Base-by-base conservation (phyloP, 2,113 vertebrate species). In the Phodopus roborovskii region DNA sequence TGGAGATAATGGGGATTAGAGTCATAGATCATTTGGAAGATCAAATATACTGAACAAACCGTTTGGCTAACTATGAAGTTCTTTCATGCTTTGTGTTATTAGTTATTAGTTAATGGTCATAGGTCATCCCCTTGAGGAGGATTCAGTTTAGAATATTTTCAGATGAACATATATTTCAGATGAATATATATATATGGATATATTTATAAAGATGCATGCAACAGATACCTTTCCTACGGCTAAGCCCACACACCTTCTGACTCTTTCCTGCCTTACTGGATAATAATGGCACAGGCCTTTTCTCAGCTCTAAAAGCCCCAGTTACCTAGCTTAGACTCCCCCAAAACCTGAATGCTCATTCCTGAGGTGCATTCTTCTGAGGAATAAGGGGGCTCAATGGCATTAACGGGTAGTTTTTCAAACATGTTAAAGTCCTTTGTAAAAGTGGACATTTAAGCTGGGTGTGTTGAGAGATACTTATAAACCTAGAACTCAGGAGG, bases 131-230 rank as follows among this genome's bases (percentile, higher is more conserved):
- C 39, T 88, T 4, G 22, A 74, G 62, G 62, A 96, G 66, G 66
- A 91, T 39, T 36, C 0, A 8, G 48, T 94, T 60, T 90, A 74
- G 96, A 84, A 33, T 96, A 74, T 50, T 84, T 96, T n/a, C 70
- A 91, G 66, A n/a, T 94, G 86, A 95, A 83, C 74, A 87, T n/a
- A n/a, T n/a, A n/a, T n/a, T n/a, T n/a, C n/a, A n/a, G n/a, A n/a
- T n/a, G n/a, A n/a, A n/a, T n/a, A n/a, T n/a, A n/a, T n/a, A n/a
- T n/a, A n/a, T n/a, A 75, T 77, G 66, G 17, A 33, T 62, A 70
- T 94, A 42, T 91, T 92, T 83, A 30, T 88, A 82, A 82, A 85
- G 73, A 71, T 68, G 12, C 86, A 8, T 71, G 48, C 70, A 91
- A 73, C 30, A 87, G 58, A 16, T 33, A 79, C 24, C 12, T 33